Evolutionary conservation across 2,888 invertebrate species (phyloP).

Genomic region (Fissipunctia ypsillon): DNA sequence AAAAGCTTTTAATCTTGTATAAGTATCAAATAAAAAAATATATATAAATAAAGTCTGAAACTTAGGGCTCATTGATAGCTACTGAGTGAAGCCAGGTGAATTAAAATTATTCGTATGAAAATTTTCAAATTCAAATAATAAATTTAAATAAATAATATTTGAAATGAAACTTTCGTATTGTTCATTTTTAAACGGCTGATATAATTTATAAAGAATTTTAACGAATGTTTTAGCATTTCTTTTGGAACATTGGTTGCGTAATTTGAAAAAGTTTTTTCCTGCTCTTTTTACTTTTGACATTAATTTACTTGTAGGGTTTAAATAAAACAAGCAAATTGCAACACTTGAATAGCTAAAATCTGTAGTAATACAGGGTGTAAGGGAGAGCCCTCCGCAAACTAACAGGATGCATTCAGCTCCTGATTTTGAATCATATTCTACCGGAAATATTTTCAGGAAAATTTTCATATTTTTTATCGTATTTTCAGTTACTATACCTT

Average conservation of each 20-base stretch:
- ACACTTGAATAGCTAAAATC: not conserved
- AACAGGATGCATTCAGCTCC: too few relatives aligned
- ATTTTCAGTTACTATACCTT: too few relatives aligned
- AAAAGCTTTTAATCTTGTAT: conserved; percentile 12
- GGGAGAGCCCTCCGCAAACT: too few relatives aligned
- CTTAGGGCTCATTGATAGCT: conserved; percentile 7
- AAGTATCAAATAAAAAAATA: too few relatives aligned
- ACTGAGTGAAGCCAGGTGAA: conserved; percentile 34
- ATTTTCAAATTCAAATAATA: too few relatives aligned
- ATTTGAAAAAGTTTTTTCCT: not conserved
- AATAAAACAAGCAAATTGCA: not conserved
- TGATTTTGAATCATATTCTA: too few relatives aligned
- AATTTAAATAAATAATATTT: too few relatives aligned
- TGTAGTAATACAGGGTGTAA: too few relatives aligned
- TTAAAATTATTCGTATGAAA: conserved; percentile 32
- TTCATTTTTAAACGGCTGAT: conserved; percentile 5
- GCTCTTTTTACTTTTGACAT: not conserved
- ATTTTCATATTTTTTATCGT: too few relatives aligned
- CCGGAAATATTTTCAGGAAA: too few relatives aligned
- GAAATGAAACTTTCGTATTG: conserved; percentile 20
- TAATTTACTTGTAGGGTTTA: not conserved
- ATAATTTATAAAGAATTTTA: conserved; percentile 10
- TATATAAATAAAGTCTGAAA: conserved; percentile 5
- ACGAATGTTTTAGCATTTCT: not conserved
- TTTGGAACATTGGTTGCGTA: not conserved